phyloP scores from a whole-genome alignment of 2,888 invertebrate species.

The Agrochola litura region DNA sequence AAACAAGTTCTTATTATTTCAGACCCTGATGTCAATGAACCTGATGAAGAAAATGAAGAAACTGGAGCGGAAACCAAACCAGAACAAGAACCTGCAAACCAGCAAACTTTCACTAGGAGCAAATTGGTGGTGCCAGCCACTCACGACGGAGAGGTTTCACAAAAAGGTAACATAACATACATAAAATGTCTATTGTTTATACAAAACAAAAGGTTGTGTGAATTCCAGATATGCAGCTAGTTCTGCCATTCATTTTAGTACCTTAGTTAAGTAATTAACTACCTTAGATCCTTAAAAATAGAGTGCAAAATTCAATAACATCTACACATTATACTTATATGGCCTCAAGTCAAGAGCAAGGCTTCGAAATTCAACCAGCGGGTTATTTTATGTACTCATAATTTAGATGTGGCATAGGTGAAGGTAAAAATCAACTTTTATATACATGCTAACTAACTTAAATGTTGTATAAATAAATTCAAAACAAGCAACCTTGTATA shows the following conservation, averaged over 20 bases:
- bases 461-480: slow-evolving; percentile 9
- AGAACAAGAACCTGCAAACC: slow-evolving; percentile 38
- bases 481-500: slow-evolving; percentile 2
- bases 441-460: slow-evolving; percentile 19
- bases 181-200: background rate
- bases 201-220: background rate
- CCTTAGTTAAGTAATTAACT: no score
- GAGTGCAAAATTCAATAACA: slow-evolving; percentile 5
- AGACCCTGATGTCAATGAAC: slow-evolving; percentile 76
- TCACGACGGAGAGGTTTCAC: slow-evolving; percentile 54
- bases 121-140: slow-evolving; percentile 31
- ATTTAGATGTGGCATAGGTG: slow-evolving; percentile 27
- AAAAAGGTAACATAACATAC: slow-evolving; percentile 56
- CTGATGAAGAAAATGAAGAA: slow-evolving; percentile 56
- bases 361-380: background rate
- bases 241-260: background rate
- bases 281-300: background rate
- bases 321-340: background rate
- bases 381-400: slow-evolving; percentile 14
- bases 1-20: slow-evolving; percentile 51
- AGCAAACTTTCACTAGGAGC: slow-evolving; percentile 13
- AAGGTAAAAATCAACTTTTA: slow-evolving; percentile 21
- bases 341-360: slow-evolving; percentile 25
- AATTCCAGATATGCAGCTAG: background rate
- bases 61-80: slow-evolving; percentile 44